A percentile compares a stretch with the other conserved stretches of the same genome.
Conservation (phyloP, 2,113 vertebrate species). For the Miniopterus natalensis region DNA sequence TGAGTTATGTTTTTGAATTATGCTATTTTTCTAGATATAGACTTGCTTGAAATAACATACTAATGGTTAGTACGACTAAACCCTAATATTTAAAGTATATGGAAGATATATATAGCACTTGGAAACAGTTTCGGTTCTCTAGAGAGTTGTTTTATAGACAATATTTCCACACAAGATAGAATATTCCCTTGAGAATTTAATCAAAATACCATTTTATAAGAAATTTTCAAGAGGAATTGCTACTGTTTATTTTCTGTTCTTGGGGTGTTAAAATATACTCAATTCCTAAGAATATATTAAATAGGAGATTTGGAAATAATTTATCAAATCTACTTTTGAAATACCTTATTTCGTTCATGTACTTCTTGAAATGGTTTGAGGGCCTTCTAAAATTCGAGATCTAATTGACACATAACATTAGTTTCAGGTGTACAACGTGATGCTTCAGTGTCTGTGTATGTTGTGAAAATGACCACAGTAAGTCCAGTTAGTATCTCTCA, state of each 20-base stretch:
- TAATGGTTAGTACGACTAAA: neutral
- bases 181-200: neutral
- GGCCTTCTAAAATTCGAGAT: neutral
- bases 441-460: neutral
- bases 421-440: neutral
- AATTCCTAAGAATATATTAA: neutral
- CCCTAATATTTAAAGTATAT: neutral
- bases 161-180: neutral
- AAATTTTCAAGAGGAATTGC: neutral
- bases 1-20: neutral
- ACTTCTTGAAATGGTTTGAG: neutral
- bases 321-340: neutral
- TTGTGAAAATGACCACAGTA: neutral
- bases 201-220: constrained; percentile 3
- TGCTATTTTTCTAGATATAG: neutral
- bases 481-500: neutral
- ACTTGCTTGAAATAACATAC: neutral
- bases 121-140: neutral
- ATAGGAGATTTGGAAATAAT: neutral
- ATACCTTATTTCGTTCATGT: neutral
- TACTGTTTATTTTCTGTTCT: neutral
- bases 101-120: neutral
- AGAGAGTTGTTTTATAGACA: neutral
- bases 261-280: neutral
- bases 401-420: neutral